phyloP scores from a whole-genome alignment of 2,113 vertebrate genomes.

The Propithecus coquereli region DNA sequence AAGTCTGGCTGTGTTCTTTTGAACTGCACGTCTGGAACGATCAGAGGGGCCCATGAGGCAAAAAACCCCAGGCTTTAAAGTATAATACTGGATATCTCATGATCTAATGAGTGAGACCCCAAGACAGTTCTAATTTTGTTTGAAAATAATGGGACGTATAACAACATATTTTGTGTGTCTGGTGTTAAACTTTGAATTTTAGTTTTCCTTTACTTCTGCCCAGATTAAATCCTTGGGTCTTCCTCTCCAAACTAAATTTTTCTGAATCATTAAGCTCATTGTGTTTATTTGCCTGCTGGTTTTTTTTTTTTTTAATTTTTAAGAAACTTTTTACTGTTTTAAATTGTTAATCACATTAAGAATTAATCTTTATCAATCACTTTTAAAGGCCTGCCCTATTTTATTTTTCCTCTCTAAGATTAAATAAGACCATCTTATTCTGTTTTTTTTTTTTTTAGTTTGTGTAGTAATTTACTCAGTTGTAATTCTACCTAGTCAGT shows the following conservation, averaged over 20 bases:
- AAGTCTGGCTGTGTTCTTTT: background rate
- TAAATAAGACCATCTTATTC: background rate
- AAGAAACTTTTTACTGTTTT: background rate
- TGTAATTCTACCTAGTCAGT: background rate
- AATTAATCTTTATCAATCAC: background rate
- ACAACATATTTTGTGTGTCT: background rate
- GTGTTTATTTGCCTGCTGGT: background rate
- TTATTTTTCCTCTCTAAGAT: background rate
- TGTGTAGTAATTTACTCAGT: background rate
- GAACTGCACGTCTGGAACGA: background rate
- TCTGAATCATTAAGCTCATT: background rate
- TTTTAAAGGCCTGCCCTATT: background rate
- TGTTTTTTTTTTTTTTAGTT: background rate
- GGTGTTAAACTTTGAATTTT: background rate
- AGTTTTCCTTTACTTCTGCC: background rate
- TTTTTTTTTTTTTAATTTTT: background rate
- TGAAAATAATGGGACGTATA: background rate
- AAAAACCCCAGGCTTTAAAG: fast-evolving
- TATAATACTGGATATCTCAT: background rate
- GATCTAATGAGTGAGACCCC: background rate
- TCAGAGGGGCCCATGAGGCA: background rate
- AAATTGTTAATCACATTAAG: background rate
- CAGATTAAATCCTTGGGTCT: background rate
- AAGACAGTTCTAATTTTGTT: background rate
- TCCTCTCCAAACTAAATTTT: background rate